A percentile compares a stretch with the other conserved stretches of the same genome.
These are phyloP conservation scores for Hydropotes inermis DNA, from an alignment of 2,113 vertebrate genomes.

Conservation along the genomic window DNA sequence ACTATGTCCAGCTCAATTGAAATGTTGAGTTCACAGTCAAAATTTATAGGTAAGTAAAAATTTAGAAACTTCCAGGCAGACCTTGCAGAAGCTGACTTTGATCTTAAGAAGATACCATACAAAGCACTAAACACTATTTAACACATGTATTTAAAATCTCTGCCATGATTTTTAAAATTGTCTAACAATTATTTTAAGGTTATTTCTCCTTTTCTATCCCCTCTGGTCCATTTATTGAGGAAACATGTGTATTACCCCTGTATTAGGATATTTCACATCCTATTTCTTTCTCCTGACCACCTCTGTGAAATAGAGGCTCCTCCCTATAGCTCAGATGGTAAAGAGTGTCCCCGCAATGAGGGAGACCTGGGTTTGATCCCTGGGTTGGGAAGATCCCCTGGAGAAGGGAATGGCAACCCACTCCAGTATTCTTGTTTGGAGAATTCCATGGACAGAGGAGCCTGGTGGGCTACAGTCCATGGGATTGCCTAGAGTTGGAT, in stretches of 20 bases:
- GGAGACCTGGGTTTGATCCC: background rate
- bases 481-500: background rate
- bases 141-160: background rate
- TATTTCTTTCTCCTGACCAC: background rate
- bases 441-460: background rate
- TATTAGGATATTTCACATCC: background rate
- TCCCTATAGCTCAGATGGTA: background rate
- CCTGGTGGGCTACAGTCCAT: background rate
- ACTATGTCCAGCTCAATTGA: conserved; percentile 62
- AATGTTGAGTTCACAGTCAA: conserved; percentile 57
- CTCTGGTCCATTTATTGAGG: background rate
- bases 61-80: conserved; percentile 49
- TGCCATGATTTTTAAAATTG: background rate
- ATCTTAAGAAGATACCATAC: background rate
- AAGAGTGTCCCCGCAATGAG: background rate
- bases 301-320: background rate
- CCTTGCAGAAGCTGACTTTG: background rate
- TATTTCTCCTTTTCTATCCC: background rate
- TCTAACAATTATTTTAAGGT: background rate
- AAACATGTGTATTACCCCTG: background rate
- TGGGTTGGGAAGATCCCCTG: background rate
- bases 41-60: conserved; percentile 65
- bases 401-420: background rate
- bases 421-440: background rate
- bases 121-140: no score